phyloP scores from a whole-genome alignment of 2,888 invertebrate genomes.

The Tuta absoluta region DNA sequence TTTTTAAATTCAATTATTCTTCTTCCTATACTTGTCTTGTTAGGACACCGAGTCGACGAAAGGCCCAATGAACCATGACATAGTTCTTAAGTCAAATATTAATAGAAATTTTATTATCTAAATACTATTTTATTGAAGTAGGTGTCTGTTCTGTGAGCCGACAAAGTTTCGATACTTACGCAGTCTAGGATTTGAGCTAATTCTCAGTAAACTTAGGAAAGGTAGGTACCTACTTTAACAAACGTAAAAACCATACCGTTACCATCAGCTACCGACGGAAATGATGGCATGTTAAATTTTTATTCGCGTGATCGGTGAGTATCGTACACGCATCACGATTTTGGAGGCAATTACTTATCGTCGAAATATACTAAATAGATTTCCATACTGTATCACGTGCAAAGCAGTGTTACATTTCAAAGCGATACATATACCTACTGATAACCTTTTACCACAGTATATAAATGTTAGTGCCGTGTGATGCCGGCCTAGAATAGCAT shows the following conservation, averaged over 20 bases:
- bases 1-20: neutral
- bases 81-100: too few relatives aligned
- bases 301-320: slow-evolving; percentile 7
- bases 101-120: too few relatives aligned
- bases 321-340: neutral
- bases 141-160: neutral
- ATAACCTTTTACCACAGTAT: too few relatives aligned
- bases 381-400: too few relatives aligned
- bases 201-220: neutral
- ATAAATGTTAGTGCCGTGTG: too few relatives aligned
- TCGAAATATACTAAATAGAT: neutral
- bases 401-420: too few relatives aligned
- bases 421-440: too few relatives aligned
- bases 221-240: too few relatives aligned
- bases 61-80: too few relatives aligned
- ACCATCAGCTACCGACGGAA: neutral
- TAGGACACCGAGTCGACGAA: too few relatives aligned
- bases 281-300: neutral
- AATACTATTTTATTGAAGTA: too few relatives aligned
- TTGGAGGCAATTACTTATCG: slow-evolving; percentile 21
- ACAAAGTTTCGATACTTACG: neutral
- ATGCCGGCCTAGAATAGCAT: too few relatives aligned
- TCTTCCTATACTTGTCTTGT: neutral
- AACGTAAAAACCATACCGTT: neutral
- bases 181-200: neutral